Conservation (phyloP, 2,113 vertebrate genomes). For the Pangasianodon gigas region DNA sequence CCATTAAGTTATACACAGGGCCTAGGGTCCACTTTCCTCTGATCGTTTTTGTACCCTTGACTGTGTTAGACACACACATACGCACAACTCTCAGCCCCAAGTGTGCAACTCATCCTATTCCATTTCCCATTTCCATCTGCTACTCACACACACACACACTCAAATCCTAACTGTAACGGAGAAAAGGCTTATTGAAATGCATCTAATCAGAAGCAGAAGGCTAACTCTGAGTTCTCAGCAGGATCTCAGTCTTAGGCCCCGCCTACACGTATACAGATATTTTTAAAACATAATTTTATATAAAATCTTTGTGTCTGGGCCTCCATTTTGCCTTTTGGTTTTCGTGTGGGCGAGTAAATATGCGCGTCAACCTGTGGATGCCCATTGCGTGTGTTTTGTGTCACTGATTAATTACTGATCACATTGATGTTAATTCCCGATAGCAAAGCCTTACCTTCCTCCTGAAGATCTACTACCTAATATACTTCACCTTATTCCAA, state of each 20-base stretch:
- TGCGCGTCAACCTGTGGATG: not conserved
- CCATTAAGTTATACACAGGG: constrained; percentile 41
- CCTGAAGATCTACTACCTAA: not conserved
- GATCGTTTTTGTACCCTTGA: constrained; percentile 52
- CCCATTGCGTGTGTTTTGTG: not conserved
- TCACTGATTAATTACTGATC: not conserved
- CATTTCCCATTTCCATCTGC: constrained; percentile 38
- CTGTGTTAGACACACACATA: constrained; percentile 40
- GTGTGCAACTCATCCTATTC: constrained; percentile 27
- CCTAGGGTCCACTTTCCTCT: constrained; percentile 49
- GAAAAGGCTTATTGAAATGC: constrained; percentile 19
- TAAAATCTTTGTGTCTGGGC: not conserved
- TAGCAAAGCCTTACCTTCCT: not conserved
- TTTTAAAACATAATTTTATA: not conserved
- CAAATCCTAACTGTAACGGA: not conserved
- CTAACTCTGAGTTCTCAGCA: not conserved
- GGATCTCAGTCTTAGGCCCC: not conserved
- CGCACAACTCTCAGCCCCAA: constrained; percentile 20
- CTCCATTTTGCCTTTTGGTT: not conserved
- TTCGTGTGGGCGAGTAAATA: not conserved
- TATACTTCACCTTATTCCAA: not conserved
- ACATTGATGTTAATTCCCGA: not conserved
- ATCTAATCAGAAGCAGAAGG: constrained; percentile 14
- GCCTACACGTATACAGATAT: not conserved
- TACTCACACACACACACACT: constrained; percentile 7